These are phyloP conservation scores for Aurelia sp. DNA, from an alignment of 30 jellyfish, hydroid and myxozoan species.

Conservation along the genomic window DNA sequence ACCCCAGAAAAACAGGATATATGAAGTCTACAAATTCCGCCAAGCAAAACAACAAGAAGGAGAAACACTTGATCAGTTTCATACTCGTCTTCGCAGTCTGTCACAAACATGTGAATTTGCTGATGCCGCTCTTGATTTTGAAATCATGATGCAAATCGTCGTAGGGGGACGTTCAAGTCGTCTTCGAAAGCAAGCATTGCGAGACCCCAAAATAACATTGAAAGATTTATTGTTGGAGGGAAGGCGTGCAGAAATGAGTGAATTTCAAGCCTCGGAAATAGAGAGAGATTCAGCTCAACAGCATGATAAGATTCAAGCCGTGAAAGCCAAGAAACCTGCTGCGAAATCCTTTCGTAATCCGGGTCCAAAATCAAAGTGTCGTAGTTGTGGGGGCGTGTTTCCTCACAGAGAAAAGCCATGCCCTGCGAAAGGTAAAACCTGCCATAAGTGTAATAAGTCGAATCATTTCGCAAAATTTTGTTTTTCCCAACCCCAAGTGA, in stretches of 20 bases:
- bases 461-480: neutral
- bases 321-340: neutral
- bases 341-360: no score
- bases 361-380: neutral
- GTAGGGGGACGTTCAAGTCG: neutral
- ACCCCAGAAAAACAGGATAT: neutral
- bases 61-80: neutral
- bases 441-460: neutral
- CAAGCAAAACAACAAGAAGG: neutral
- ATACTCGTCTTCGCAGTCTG: neutral
- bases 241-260: slow-evolving; percentile 2
- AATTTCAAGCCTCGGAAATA: slow-evolving; percentile 4
- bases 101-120: slow-evolving; percentile 5
- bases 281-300: neutral
- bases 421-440: neutral
- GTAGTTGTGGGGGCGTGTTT: neutral
- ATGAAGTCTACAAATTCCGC: neutral
- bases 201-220: neutral
- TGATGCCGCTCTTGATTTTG: neutral
- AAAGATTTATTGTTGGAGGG: neutral
- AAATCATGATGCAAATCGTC: neutral
- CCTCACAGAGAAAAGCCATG: slow-evolving; percentile 3
- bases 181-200: neutral
- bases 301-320: neutral
- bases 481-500: no score